phyloP scores from a whole-genome alignment of 2,797 vertebrate species.

The Hirundo rustica region DNA sequence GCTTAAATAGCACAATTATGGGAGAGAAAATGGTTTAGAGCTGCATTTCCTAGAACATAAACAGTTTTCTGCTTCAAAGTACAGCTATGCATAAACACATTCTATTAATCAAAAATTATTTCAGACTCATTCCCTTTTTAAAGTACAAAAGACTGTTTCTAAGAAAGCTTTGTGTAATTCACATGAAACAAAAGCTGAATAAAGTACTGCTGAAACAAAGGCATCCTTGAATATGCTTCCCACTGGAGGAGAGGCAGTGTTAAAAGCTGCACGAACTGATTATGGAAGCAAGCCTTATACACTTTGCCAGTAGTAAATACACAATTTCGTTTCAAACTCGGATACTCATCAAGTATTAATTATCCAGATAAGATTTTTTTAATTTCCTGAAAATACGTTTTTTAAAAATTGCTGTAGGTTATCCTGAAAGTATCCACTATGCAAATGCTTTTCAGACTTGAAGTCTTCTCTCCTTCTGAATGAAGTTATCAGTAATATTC shows the following conservation, averaged over 20 bases:
- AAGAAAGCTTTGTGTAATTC: background rate
- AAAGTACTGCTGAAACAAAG: background rate
- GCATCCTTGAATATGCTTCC: background rate
- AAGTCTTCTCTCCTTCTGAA: background rate
- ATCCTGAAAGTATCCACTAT: background rate
- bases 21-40: background rate
- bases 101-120: background rate
- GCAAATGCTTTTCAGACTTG: background rate
- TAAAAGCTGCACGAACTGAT: background rate
- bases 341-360: background rate
- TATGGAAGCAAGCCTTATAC: background rate
- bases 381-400: background rate
- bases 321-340: background rate
- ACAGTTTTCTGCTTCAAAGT: background rate
- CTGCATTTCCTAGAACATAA: background rate
- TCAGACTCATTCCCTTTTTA: background rate
- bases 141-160: background rate
- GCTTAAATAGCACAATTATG: background rate
- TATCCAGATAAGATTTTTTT: background rate
- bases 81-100: background rate
- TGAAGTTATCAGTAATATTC: background rate
- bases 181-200: background rate
- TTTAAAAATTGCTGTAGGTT: background rate
- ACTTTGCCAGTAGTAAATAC: background rate
- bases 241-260: background rate